Evolutionary conservation across 2,888 invertebrate species (phyloP).

Genomic region (Sarcophaga subvicina): DNA sequence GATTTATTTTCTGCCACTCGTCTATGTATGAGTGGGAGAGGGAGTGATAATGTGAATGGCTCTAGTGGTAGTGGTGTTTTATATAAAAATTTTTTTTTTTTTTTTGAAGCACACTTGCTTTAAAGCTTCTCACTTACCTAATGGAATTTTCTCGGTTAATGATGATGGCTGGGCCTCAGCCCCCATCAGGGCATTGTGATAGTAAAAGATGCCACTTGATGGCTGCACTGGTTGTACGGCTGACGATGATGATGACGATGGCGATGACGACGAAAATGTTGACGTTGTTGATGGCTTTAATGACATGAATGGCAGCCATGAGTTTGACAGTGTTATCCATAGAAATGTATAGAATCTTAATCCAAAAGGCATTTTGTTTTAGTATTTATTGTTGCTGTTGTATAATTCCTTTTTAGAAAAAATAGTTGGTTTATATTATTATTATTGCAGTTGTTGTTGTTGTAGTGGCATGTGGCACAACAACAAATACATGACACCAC

Average conservation of each 20-base stretch:
- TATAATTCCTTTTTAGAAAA: slow-evolving; percentile 34
- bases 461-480: slow-evolving; percentile 41
- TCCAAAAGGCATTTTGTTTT: slow-evolving; percentile 79
- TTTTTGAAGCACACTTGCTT: slow-evolving; percentile 49
- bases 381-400: slow-evolving; percentile 62
- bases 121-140: slow-evolving; percentile 78
- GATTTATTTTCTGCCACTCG: slow-evolving; percentile 55
- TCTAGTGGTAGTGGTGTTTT: slow-evolving; percentile 21
- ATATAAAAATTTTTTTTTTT: neutral
- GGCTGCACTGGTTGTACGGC: slow-evolving; percentile 31
- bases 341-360: slow-evolving; percentile 77
- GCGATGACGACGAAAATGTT: slow-evolving; percentile 27
- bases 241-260: slow-evolving; percentile 41
- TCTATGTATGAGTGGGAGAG: neutral
- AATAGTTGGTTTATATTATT: slow-evolving; percentile 32
- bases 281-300: slow-evolving; percentile 60
- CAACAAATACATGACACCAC: slow-evolving; percentile 55
- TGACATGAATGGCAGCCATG: slow-evolving; percentile 75
- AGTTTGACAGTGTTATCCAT: slow-evolving; percentile 78
- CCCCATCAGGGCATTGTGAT: slow-evolving; percentile 63
- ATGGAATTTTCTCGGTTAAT: slow-evolving; percentile 82
- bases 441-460: slow-evolving; percentile 8
- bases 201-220: slow-evolving; percentile 62
- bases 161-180: slow-evolving; percentile 79
- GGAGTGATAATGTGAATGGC: slow-evolving; percentile 30